phyloP scores from a whole-genome alignment of 2,113 vertebrate genomes.

The Heterochromis multidens region DNA sequence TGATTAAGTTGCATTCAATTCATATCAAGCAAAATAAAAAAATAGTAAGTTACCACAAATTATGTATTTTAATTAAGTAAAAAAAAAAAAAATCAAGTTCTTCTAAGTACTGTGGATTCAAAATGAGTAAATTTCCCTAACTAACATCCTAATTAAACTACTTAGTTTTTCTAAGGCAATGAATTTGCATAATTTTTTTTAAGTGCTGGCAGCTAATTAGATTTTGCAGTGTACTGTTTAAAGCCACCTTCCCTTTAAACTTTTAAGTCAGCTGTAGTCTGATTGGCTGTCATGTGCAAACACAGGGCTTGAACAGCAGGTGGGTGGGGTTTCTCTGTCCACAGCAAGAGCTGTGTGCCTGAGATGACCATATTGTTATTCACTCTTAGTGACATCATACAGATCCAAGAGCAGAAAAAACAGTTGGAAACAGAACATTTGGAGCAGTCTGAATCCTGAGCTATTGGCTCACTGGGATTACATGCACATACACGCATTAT shows the following conservation, averaged over 20 bases:
- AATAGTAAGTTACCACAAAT: too few relatives aligned
- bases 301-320: not conserved
- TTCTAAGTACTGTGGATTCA: too few relatives aligned
- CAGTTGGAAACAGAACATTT: not conserved
- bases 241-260: not conserved
- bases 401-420: not conserved
- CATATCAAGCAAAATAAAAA: too few relatives aligned
- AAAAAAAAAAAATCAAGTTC: too few relatives aligned
- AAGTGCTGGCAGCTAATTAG: too few relatives aligned
- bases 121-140: too few relatives aligned
- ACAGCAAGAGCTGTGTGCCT: not conserved
- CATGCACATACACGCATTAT: not conserved
- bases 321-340: not conserved
- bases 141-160: not conserved
- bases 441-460: not conserved
- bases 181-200: too few relatives aligned
- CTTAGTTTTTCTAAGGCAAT: too few relatives aligned
- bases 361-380: not conserved
- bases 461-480: not conserved
- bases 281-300: not conserved
- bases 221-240: too few relatives aligned
- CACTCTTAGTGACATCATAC: not conserved
- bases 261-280: not conserved
- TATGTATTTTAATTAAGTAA: too few relatives aligned
- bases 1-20: too few relatives aligned